phyloP scores from a whole-genome alignment of 2,113 vertebrate species.

The Ascaphus truei region DNA sequence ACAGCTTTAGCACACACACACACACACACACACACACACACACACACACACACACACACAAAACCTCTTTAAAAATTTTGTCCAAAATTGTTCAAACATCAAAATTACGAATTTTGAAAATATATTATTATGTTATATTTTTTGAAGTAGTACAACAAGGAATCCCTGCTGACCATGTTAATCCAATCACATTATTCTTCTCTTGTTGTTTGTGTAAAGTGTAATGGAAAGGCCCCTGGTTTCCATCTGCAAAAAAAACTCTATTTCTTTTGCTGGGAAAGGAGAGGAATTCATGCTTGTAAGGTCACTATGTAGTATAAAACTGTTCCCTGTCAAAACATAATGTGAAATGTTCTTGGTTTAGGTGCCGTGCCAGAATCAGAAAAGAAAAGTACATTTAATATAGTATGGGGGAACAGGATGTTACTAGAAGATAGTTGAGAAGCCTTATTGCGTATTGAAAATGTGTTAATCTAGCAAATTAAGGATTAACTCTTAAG shows the following conservation, averaged over 20 bases:
- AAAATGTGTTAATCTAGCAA: neutral
- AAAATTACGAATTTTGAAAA: too few species aligned
- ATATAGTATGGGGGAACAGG: neutral
- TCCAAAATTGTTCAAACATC: too few species aligned
- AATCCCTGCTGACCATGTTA: neutral
- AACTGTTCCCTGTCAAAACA: conserved; percentile 8
- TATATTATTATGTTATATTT: too few species aligned
- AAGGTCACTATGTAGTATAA: neutral
- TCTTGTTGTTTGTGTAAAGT: neutral
- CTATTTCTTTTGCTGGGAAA: neutral
- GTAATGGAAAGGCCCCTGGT: neutral
- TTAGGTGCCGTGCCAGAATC: neutral
- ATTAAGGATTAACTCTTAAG: too few species aligned
- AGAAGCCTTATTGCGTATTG: neutral
- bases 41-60: too few species aligned
- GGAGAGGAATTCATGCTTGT: neutral
- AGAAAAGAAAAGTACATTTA: neutral
- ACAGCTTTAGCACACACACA: too few species aligned
- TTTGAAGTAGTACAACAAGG: too few species aligned
- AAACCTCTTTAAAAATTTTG: too few species aligned
- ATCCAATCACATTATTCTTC: neutral
- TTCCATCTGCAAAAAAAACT: neutral
- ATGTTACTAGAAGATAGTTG: neutral
- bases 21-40: too few species aligned
- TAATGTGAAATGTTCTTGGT: conserved; percentile 11